phyloP scores from a whole-genome alignment of 2,888 invertebrate species.

The Scaptomyza reducta region DNA sequence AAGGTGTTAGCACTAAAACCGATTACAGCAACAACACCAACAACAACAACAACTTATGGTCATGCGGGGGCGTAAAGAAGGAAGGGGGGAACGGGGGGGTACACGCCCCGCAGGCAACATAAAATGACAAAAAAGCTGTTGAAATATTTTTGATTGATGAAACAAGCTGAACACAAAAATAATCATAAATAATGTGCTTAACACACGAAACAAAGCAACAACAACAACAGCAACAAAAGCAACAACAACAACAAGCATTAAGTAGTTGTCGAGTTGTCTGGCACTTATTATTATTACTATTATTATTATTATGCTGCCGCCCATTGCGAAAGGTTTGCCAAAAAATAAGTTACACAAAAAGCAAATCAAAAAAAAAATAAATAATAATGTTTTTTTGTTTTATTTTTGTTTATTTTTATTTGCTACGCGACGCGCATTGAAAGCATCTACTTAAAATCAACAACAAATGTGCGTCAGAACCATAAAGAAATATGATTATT shows the following conservation, averaged over 20 bases:
- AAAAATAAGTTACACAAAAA: constrained; percentile 18
- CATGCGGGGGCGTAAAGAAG: too few relatives aligned
- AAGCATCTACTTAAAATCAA: constrained; percentile 56
- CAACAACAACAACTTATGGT: too few relatives aligned
- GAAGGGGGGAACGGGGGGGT: background rate
- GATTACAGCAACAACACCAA: constrained; percentile 45
- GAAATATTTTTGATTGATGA: constrained; percentile 73
- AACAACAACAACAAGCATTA: constrained; percentile 35
- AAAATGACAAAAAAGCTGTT: constrained; percentile 52
- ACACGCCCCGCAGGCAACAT: constrained; percentile 21
- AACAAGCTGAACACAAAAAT: constrained; percentile 64
- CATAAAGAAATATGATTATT: constrained; percentile 29
- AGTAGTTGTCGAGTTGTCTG: constrained; percentile 30
- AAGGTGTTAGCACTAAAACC: constrained; percentile 65
- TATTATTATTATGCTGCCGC: constrained; percentile 40
- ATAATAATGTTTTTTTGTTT: constrained; percentile 18
- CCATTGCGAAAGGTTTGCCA: constrained; percentile 48
- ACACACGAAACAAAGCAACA: constrained; percentile 26
- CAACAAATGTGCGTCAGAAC: constrained; percentile 54
- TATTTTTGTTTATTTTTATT: constrained; percentile 2
- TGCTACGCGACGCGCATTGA: constrained; percentile 72
- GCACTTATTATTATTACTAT: constrained; percentile 39
- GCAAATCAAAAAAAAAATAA: background rate
- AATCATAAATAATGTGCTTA: constrained; percentile 73
- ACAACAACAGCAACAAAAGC: constrained; percentile 13